Evolutionary conservation across 64 coral and sea anemone genomes (phyloP), one percentile per base, ranked within the genome.

Genomic region (Porites australiensis): DNA sequence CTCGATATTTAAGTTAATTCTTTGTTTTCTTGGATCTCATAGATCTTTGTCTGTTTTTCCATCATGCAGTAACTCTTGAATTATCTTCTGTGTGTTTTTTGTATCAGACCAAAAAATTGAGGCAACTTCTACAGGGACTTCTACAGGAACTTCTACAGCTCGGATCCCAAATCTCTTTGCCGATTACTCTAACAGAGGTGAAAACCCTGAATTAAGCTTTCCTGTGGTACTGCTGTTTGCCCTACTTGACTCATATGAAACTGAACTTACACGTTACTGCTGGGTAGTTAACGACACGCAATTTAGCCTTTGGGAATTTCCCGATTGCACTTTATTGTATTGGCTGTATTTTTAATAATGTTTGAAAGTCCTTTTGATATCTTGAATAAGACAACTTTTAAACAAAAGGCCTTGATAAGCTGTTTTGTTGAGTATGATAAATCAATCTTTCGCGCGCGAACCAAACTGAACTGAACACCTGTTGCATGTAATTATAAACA

Each of bases 351-450:
- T 73, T 44, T 15, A 45, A 44, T 44, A 13, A 64, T 64, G 13
- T 59, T 18, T 37, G 27, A 37, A 51, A 2, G 19, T 19, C 22
- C 43, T 23, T n/a, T 43, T 77, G n/a, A 50, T 77, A 50, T 50
- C 13, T 62, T 45, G 13, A 82, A 64, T 57, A 64, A 64, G 14
- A 18, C 43, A 5, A 64, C 43, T 65, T 65, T 11, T 18, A 18
- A 60, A 82, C 79, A 82, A 82, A n/a, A 64, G 58, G 6, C 14
- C 2, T 73, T 14, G 47, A 27, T 19, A 64, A 15, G 15, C 19
- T 81, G 60, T 64, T 82, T 82, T 65, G 9, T 82, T 61, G 8
- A 27, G 79, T n/a, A 82, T 64, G 79, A 64, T 63, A 47, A 8
- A 58, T 64, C 19, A 37, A 37, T n/a, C 58, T 64, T 16, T 61